These are phyloP conservation scores for Choristoneura rosaceana DNA, from an alignment of 2,888 invertebrate species.

Conservation along the genomic window DNA sequence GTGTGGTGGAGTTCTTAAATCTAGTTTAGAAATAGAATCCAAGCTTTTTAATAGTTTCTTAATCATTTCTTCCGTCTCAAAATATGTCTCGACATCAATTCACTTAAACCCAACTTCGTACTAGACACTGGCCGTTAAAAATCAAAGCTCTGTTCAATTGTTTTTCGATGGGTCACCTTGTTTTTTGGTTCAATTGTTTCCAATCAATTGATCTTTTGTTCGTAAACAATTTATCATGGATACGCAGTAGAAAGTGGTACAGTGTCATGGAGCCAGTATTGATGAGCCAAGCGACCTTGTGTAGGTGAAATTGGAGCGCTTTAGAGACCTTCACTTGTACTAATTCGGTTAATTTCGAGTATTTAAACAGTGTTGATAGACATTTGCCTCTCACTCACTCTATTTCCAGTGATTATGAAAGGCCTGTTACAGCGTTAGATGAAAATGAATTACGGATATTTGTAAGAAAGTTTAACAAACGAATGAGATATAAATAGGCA, in stretches of 20 bases:
- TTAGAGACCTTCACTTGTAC: constrained; percentile 34
- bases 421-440: background rate
- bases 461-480: too few species aligned
- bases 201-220: constrained; percentile 27
- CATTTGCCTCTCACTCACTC: too few species aligned
- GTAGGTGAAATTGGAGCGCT: constrained; percentile 31
- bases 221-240: constrained; percentile 37
- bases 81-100: background rate
- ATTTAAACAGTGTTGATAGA: background rate
- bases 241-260: constrained; percentile 37
- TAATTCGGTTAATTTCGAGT: background rate
- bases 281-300: constrained; percentile 31
- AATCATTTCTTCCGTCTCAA: background rate
- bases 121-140: background rate
- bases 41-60: background rate
- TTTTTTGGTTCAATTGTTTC: constrained; percentile 5
- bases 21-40: background rate
- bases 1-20: too few species aligned
- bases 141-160: background rate
- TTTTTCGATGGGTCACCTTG: background rate
- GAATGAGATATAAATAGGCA: too few species aligned
- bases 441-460: too few species aligned
- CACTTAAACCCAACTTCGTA: background rate
- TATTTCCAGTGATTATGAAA: background rate
- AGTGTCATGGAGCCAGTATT: constrained; percentile 21